These are phyloP conservation scores for Bellardia bayeri DNA, from an alignment of 2,888 invertebrate genomes.

Conservation along the genomic window DNA sequence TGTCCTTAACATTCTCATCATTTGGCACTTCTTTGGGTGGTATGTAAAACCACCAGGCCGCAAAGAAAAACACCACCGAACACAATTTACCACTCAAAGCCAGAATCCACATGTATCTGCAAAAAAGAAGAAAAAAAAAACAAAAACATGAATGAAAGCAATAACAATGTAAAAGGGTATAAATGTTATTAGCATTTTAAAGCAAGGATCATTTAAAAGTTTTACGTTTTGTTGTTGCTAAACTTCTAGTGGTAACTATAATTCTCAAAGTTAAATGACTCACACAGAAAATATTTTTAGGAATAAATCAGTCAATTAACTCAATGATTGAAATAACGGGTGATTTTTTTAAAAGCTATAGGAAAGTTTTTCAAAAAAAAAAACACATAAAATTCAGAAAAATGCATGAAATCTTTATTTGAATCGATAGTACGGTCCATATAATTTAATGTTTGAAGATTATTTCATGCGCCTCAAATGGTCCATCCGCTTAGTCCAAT, in stretches of 20 bases:
- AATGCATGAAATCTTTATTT: too few relatives aligned
- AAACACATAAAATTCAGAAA: too few relatives aligned
- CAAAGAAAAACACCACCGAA: slow-evolving; percentile 89
- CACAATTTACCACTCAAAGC: slow-evolving; percentile 89
- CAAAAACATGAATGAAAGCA: not conserved
- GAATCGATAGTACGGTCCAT: too few relatives aligned
- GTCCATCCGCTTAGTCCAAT: too few relatives aligned
- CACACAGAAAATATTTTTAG: too few relatives aligned
- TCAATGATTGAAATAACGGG: too few relatives aligned
- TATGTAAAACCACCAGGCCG: slow-evolving; percentile 91
- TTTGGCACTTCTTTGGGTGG: slow-evolving; percentile 85
- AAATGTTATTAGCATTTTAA: not conserved
- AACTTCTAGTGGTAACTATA: not conserved
- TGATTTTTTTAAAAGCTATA: too few relatives aligned
- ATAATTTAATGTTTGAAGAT: too few relatives aligned
- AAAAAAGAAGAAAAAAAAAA: not conserved
- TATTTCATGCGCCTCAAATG: too few relatives aligned
- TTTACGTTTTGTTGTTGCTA: not conserved
- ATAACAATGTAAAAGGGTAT: not conserved
- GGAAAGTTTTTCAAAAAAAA: too few relatives aligned
- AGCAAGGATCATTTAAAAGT: not conserved
- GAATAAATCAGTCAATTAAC: too few relatives aligned
- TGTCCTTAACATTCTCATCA: slow-evolving; percentile 64
- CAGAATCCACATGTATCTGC: slow-evolving; percentile 89
- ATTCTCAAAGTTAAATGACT: too few relatives aligned